A percentile compares a stretch with the other conserved stretches of the same genome.
Evolutionary conservation across 2,797 vertebrate species (phyloP).

Genomic region (Sebastes taczanowskii): DNA sequence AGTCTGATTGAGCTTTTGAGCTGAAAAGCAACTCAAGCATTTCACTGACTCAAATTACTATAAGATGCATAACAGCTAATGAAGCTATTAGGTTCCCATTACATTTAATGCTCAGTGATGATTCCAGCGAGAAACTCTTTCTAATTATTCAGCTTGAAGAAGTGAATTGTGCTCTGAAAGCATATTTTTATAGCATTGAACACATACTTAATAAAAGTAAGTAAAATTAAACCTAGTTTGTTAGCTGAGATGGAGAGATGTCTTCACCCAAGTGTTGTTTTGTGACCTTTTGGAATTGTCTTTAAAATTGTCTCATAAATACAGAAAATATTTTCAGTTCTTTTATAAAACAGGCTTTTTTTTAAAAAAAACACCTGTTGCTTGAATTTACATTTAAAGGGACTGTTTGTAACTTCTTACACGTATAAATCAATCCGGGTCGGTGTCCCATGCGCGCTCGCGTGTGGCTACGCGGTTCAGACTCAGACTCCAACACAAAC

Average conservation of each 20-base stretch:
- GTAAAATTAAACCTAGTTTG: not conserved
- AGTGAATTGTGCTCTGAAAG: not conserved
- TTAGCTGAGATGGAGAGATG: not conserved
- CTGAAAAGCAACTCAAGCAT: not conserved
- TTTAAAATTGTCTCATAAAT: not conserved
- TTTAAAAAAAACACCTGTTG: not conserved
- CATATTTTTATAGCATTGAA: not conserved
- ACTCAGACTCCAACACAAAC: too few species aligned
- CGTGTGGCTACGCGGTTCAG: too few species aligned
- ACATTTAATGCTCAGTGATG: not conserved
- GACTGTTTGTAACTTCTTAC: too few species aligned
- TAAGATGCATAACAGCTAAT: not conserved
- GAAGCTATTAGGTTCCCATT: conserved; percentile 2
- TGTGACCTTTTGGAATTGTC: not conserved
- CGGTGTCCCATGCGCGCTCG: too few species aligned
- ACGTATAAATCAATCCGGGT: too few species aligned
- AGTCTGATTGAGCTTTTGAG: not conserved
- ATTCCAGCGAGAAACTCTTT: conserved; percentile 1
- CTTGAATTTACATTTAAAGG: not conserved
- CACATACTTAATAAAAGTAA: not conserved
- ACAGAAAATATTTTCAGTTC: not conserved
- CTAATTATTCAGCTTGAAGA: conserved; percentile 15
- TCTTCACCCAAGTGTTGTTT: not conserved
- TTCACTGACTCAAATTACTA: conserved; percentile 3
- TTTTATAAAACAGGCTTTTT: not conserved